Base-by-base conservation (phyloP, 2,888 invertebrate species). In the Balanococcus diminutus region DNA sequence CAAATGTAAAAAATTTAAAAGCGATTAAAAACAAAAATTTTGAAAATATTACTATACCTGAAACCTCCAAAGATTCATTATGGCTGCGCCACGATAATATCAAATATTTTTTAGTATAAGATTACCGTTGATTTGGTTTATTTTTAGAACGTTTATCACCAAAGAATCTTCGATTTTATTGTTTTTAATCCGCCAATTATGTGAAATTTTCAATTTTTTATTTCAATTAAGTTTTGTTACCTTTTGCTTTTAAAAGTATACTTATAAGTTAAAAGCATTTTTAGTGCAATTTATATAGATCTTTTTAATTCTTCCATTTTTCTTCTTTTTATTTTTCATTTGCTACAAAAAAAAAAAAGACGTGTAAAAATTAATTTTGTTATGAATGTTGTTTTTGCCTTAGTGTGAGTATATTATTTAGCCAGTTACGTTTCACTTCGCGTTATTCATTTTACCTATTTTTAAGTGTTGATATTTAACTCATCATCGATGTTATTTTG, bases 211-310 rank as follows among this genome's bases (percentile, higher is more conserved):
- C 67, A 67, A 28, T 67, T 67, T 67, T 61, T 61, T 67, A 67
- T 67, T 67, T 56, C 56, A 72, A 31, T 72, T 79, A 79, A 79
- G 75, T 79, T 79, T 79, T 36, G 75, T 79, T 79, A 79, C 75
- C 75, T 79, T 79, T 79, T 79, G 75, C 75, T 79, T 79, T 79
- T 79, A 36, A 79, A 36, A 79, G 19, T 79, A 79, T 79, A 72
- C 72, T n/a, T 72, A 31, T 72, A 72, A 72, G 28, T 72, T 72
- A 32, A 79, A 79, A 36, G 36, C 75, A 79, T 79, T 36, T 79
- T 36, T 79, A 79, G 75, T 79, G 75, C 75, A 79, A 79, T 79
- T 79, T 67, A 2, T 72, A 79, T 79, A 79, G 75, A 79, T 79
- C 75, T 79, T 19, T 28, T 19, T 22, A 79, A 79, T 79, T 79